A percentile compares a stretch with the other conserved stretches of the same genome.
Evolutionary conservation across 2,113 vertebrate species (phyloP).

Genomic region (Benitochromis conjunctus): DNA sequence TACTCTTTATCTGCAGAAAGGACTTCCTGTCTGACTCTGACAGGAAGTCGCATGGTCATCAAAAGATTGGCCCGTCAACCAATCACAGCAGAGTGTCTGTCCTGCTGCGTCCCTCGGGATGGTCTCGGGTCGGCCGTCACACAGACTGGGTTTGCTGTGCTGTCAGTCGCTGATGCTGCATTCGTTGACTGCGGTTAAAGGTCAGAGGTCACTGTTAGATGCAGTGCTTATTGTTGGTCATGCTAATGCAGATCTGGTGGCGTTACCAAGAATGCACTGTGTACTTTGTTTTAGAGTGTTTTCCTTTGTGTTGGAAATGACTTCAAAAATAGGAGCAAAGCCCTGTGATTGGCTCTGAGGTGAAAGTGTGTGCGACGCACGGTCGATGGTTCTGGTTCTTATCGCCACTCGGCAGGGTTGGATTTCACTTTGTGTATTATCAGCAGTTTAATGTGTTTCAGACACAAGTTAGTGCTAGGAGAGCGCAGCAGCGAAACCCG

Average conservation of each 20-base stretch:
- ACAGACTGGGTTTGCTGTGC: neutral
- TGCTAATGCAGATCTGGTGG: neutral
- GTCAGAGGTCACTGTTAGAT: neutral
- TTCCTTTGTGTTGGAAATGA: neutral
- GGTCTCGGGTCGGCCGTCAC: neutral
- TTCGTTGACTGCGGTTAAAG: neutral
- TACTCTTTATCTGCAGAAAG: neutral
- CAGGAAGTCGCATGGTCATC: neutral
- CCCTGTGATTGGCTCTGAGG: neutral
- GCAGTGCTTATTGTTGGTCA: neutral
- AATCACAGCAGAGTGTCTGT: neutral
- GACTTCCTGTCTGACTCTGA: neutral
- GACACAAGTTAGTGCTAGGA: neutral
- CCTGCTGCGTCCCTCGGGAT: rapidly evolving
- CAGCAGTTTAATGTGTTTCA: neutral
- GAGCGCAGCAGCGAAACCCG: neutral
- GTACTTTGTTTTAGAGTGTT: neutral
- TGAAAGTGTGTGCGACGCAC: neutral
- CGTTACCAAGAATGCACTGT: neutral
- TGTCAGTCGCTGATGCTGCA: neutral
- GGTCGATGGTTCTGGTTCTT: neutral
- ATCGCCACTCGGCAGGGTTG: neutral
- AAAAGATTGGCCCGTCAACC: neutral
- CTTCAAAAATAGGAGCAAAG: neutral
- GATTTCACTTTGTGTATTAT: neutral